Evolutionary conservation across 1,140 invertebrate genomes (phyloP).

Genomic region (Drosophila suzukii): DNA sequence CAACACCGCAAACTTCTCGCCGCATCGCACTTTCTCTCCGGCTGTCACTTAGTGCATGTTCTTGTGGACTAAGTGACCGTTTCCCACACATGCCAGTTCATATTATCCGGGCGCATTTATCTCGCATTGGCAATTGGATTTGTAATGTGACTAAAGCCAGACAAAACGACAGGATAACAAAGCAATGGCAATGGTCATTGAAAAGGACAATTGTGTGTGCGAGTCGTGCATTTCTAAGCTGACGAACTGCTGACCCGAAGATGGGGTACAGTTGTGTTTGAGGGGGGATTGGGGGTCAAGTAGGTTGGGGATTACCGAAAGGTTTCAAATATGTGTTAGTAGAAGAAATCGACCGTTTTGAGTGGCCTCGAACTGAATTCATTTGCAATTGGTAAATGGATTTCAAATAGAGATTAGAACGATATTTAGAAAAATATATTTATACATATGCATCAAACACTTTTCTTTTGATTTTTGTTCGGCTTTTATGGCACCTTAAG

Average conservation of each 20-base stretch:
- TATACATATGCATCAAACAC: no score
- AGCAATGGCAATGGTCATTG: constrained; percentile 47
- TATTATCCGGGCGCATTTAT: constrained; percentile 68
- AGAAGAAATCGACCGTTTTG: constrained; percentile 6
- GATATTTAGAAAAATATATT: background rate
- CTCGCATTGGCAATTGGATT: constrained; percentile 68
- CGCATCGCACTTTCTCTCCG: constrained; percentile 11
- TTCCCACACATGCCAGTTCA: constrained; percentile 49
- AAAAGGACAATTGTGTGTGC: constrained; percentile 54
- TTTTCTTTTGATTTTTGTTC: no score
- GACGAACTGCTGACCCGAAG: constrained; percentile 40
- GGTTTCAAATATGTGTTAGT: constrained; percentile 6
- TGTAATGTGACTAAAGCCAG: constrained; percentile 50
- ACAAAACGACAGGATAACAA: constrained; percentile 56
- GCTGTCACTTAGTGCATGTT: constrained; percentile 32
- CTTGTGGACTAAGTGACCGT: constrained; percentile 46
- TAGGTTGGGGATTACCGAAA: constrained; percentile 22
- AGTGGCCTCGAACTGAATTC: background rate
- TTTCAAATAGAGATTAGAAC: background rate
- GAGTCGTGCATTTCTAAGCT: constrained; percentile 34
- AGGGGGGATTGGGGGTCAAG: constrained; percentile 1
- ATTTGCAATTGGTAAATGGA: background rate
- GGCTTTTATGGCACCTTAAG: no score
- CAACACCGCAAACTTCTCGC: background rate
- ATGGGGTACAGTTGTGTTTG: constrained; percentile 5